Conservation (phyloP, 2,113 vertebrate species). For the Epinephelus cyanopodus region DNA sequence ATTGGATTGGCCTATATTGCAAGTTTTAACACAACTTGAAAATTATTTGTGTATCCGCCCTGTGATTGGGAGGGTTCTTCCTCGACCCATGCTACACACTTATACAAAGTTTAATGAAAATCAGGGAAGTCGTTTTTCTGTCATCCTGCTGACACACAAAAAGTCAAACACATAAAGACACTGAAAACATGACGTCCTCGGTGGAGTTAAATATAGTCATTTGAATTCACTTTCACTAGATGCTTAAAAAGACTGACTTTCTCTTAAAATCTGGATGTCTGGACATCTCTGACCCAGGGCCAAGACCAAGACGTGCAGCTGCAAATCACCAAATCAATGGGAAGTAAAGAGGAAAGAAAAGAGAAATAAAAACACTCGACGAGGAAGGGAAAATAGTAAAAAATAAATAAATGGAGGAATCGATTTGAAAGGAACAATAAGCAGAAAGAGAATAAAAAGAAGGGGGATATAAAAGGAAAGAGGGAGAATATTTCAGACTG, state of each 20-base stretch:
- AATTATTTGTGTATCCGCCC: too few relatives aligned
- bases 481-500: conserved; percentile 13
- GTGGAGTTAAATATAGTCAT: too few relatives aligned
- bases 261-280: neutral
- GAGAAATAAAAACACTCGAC: neutral
- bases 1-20: too few relatives aligned
- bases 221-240: neutral
- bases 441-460: neutral
- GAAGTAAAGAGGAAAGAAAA: neutral
- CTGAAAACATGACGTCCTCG: too few relatives aligned
- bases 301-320: neutral
- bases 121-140: too few relatives aligned
- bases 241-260: too few relatives aligned
- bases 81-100: too few relatives aligned
- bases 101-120: too few relatives aligned
- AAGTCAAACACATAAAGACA: too few relatives aligned
- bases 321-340: neutral
- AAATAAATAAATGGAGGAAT: neutral
- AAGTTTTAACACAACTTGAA: too few relatives aligned
- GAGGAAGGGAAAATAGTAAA: neutral
- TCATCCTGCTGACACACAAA: too few relatives aligned
- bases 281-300: neutral
- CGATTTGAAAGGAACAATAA: neutral
- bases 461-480: neutral
- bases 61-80: too few relatives aligned